Evolutionary conservation across 2,797 vertebrate species (phyloP), one percentile per base, ranked within the genome.

Genomic region (Lagocephalus sceleratus): DNA sequence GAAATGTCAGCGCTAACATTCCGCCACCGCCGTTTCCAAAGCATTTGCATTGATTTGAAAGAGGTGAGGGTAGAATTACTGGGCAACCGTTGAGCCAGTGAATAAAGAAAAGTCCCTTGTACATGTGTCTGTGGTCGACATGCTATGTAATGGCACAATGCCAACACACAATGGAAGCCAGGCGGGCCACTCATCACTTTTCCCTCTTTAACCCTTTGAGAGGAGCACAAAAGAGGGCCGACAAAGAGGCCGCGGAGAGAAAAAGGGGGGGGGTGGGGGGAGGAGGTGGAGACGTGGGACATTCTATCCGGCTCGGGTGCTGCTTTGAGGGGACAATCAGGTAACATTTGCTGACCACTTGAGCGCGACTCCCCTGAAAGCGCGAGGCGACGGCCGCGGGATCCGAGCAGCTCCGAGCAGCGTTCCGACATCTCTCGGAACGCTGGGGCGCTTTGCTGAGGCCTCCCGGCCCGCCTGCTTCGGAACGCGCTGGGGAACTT

Each of bases 191-290:
- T 85, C 84, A 78, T 87, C 83, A 74, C 72, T 73, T 76, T 73
- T 76, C 73, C 77, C 79, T 82, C 75, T 84, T 86, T 86, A 88
- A 88, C 84, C 78, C 79, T 85, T 85, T 83, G 71, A 81, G 62
- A 76, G 60, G 71, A 65, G 46, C 41, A 87, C 83, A 88, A 84
- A 85, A 54, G 79, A 70, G 48, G 22, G 63, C 60, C 66, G 71
- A 85, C 79, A 83, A 79, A 76, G 81, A 68, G 63, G 53, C 57
- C 2, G 51, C n/a, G 54, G 57, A 79, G 20, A 42, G 17, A 42
- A 42, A 42, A 42, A 35, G 32, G 32, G 32, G 6, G 40, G 9
- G 40, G 40, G 40, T n/a, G 40, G 25, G 19, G 25, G n/a, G 19
- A 68, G 73, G 72, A 81, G 68, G 51, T 67, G 61, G 76, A 52